Base-by-base conservation (phyloP, 92 coral and sea anemone species). In the Zoanthus solanderi region DNA sequence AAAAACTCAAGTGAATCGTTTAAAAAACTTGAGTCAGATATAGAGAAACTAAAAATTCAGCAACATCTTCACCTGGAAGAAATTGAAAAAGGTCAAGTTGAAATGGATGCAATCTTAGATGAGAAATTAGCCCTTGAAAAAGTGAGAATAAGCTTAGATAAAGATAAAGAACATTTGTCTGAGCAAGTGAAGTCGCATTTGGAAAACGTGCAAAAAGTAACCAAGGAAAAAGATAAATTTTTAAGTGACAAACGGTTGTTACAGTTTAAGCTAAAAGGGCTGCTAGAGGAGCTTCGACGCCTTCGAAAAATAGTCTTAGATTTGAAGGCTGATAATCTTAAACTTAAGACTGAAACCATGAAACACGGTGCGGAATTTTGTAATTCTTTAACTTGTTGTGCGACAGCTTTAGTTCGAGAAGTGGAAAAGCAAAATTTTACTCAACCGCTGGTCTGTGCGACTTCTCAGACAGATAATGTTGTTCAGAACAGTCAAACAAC, bases 21-120 rank as follows among this genome's bases (percentile, higher is more conserved):
- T 74, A 85, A 88, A 50, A 84, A 88, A 72, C 90, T 76, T 65
- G 91, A 79, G 45, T 88, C 90, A 7, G 93, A 95, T 53, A 85
- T 76, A 37, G 53, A 86, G 28, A 87, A 83, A 44, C 75, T 89
- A n/a, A 75, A 90, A 74, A 72, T 75, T 3, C 89, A 81, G 61
- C 78, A 93, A 76, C 88, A 89, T 10, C 79, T 84, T 81, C 85
- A 93, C 72, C 67, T 90, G 11, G 88, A 76, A 67, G 98, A 88
- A 32, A 76, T 91, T 31, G 96, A 91, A 74, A 93, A 91, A 61
- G 83, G 87, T 14, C 84, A 89, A 73, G 78, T 56, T 15, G 88
- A 89, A 56, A 48, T 86, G 52, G 94, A 89, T 30, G 63, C 87
- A 9, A 82, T 90, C 10, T 79, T 88, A 56, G 88, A 86, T 53